Evolutionary conservation across 2,888 invertebrate species (phyloP).

Genomic region (Apodemia hepburni): DNA sequence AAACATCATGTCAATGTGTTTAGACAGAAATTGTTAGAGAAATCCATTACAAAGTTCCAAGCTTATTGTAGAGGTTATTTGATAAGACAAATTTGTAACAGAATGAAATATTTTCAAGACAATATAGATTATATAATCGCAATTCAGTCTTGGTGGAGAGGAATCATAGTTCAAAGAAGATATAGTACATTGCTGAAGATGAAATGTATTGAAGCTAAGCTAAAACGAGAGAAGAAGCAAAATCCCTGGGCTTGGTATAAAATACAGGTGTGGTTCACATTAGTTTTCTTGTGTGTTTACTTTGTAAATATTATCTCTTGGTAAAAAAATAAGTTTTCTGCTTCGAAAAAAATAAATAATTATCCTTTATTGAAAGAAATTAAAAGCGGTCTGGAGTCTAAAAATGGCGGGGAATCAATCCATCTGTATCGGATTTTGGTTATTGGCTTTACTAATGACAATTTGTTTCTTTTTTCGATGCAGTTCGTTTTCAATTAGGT

Average conservation of each 20-base stretch:
- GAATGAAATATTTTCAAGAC: slow-evolving; percentile 58
- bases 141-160: slow-evolving; percentile 84
- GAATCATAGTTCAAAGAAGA: slow-evolving; percentile 60
- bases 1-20: slow-evolving; percentile 63
- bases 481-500: too few relatives aligned
- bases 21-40: slow-evolving; percentile 59
- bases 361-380: too few relatives aligned
- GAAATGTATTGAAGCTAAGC: slow-evolving; percentile 59
- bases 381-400: too few relatives aligned
- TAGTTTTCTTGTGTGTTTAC: background rate
- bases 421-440: too few relatives aligned
- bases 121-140: slow-evolving; percentile 62
- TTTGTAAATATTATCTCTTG: too few relatives aligned
- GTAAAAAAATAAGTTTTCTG: too few relatives aligned
- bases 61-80: slow-evolving; percentile 81
- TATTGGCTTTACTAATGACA: too few relatives aligned
- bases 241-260: slow-evolving; percentile 74
- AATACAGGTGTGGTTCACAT: slow-evolving; percentile 55
- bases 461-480: too few relatives aligned
- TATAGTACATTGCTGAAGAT: slow-evolving; percentile 66
- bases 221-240: slow-evolving; percentile 54
- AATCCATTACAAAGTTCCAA: slow-evolving; percentile 77
- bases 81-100: slow-evolving; percentile 65
- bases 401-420: too few relatives aligned
- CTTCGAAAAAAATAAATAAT: too few relatives aligned